Conservation (phyloP, 1,140 invertebrate genomes). For the Drosophila erecta region DNA sequence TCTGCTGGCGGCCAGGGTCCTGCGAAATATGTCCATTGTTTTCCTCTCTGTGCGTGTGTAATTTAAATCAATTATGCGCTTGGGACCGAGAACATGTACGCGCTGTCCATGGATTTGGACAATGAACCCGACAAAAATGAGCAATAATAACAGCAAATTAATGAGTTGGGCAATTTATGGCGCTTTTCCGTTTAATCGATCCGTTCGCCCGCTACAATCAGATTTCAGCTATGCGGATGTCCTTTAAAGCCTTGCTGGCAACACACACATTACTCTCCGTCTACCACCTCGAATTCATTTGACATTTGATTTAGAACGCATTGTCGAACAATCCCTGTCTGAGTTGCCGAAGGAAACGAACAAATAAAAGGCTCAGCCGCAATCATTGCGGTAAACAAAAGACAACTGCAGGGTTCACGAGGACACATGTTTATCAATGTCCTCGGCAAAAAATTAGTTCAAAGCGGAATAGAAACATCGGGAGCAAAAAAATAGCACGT, state of each 20-base stretch:
- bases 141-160: slow-evolving; percentile 37
- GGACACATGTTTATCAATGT: slow-evolving; percentile 63
- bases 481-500: slow-evolving; percentile 4
- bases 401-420: slow-evolving; percentile 50
- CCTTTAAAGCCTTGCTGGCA: slow-evolving; percentile 1
- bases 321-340: slow-evolving; percentile 28
- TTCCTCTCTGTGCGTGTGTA: slow-evolving; percentile 33
- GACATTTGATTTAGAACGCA: slow-evolving; percentile 58
- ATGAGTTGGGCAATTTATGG: slow-evolving; percentile 41
- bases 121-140: slow-evolving; percentile 27
- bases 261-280: not conserved
- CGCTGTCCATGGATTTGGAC: slow-evolving; percentile 14
- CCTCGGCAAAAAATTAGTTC: slow-evolving; percentile 23
- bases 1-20: slow-evolving; percentile 15
- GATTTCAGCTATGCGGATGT: slow-evolving; percentile 5
- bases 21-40: slow-evolving; percentile 46
- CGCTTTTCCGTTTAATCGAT: slow-evolving; percentile 6
- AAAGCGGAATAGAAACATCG: slow-evolving; percentile 1
- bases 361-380: slow-evolving; percentile 52
- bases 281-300: slow-evolving; percentile 33
- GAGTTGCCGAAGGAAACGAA: slow-evolving; percentile 11
- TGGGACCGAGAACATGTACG: slow-evolving; percentile 37
- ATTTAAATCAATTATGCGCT: slow-evolving; percentile 76
- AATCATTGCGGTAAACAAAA: slow-evolving; percentile 40
- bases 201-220: slow-evolving; percentile 8